phyloP scores from a whole-genome alignment of 2,888 invertebrate species.

The Tinea pellionella region DNA sequence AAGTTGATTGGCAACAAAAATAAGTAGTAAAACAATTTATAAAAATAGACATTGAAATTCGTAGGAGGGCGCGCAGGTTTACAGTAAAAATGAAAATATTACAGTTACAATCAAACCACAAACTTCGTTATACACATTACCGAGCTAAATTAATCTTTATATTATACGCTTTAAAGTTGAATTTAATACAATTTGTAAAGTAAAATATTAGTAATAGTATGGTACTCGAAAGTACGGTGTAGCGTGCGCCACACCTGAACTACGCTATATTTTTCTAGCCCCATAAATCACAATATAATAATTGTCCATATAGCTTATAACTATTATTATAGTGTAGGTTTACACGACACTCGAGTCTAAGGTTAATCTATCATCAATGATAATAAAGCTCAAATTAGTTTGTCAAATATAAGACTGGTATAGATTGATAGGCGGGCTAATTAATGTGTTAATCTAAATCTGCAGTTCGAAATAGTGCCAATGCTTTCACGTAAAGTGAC shows the following conservation, averaged over 20 bases:
- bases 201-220: neutral
- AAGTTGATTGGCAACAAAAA: neutral
- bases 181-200: neutral
- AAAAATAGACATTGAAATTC: too few relatives aligned
- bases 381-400: too few relatives aligned
- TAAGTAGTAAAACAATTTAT: neutral
- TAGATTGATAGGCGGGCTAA: too few relatives aligned
- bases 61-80: too few relatives aligned
- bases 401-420: too few relatives aligned
- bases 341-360: neutral
- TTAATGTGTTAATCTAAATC: too few relatives aligned
- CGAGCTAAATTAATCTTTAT: neutral
- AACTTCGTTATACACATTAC: neutral
- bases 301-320: neutral
- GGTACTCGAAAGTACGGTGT: neutral
- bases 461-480: too few relatives aligned
- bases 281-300: neutral
- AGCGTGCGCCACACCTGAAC: neutral
- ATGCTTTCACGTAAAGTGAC: too few relatives aligned
- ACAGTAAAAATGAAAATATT: neutral
- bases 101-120: neutral
- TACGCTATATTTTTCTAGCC: neutral
- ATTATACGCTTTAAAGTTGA: neutral
- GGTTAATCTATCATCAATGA: too few relatives aligned
- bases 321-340: neutral